Conservation (phyloP, 2,888 invertebrate species). For the Cryptophagus acutangulus region DNA sequence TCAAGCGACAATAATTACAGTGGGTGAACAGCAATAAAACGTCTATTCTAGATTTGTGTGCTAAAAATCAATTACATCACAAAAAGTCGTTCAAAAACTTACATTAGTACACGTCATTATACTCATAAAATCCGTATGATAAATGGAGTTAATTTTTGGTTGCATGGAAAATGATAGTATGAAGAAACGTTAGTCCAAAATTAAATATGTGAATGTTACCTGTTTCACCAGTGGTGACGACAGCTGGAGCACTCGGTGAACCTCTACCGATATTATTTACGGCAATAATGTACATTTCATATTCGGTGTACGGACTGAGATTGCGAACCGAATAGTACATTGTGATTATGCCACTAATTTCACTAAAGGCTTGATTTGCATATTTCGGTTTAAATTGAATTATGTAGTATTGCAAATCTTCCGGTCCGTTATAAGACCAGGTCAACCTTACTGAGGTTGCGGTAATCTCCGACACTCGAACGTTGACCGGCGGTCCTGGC, state of each 20-base stretch:
- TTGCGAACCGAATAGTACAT: constrained; percentile 88
- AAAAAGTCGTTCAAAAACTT: constrained; percentile 41
- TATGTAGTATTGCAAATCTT: constrained; percentile 92
- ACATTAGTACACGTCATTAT: no score
- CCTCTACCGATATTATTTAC: constrained; percentile 93
- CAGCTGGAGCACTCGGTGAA: constrained; percentile 78
- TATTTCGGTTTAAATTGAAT: constrained; percentile 95
- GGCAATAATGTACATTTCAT: constrained; percentile 93
- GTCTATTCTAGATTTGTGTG: constrained; percentile 35
- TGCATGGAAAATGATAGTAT: constrained; percentile 37
- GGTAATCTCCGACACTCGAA: constrained; percentile 88
- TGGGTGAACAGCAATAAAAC: constrained; percentile 2
- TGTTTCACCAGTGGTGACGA: constrained; percentile 94
- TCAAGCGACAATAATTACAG: background rate
- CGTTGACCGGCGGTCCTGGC: constrained; percentile 85
- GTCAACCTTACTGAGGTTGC: constrained; percentile 87
- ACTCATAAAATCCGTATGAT: constrained; percentile 37
- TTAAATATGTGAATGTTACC: constrained; percentile 57
- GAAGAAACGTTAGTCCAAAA: constrained; percentile 10
- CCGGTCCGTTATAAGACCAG: constrained; percentile 87
- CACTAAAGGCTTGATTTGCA: constrained; percentile 85
- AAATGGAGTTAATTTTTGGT: constrained; percentile 27
- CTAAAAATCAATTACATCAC: constrained; percentile 24
- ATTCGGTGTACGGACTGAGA: constrained; percentile 90
- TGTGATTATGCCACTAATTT: constrained; percentile 88